These are phyloP conservation scores for Scatophagus argus DNA, from an alignment of 2,113 vertebrate genomes.

Conservation along the genomic window DNA sequence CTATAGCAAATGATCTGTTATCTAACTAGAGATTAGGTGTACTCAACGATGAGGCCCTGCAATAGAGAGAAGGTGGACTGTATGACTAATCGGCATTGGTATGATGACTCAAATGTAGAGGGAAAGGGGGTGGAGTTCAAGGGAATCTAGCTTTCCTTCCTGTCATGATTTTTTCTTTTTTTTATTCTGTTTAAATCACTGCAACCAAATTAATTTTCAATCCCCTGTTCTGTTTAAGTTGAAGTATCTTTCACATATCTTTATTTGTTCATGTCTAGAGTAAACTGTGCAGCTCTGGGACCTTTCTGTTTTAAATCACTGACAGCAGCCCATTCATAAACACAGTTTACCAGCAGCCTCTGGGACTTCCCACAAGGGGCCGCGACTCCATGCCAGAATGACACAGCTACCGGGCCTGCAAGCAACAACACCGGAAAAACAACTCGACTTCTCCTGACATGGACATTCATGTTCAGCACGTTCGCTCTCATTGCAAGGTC, in stretches of 20 bases:
- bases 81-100: slow-evolving; percentile 66
- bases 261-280: neutral
- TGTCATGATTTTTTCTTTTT: slow-evolving; percentile 6
- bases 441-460: slow-evolving; percentile 34
- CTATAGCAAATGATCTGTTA: slow-evolving; percentile 48
- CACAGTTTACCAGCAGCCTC: slow-evolving; percentile 69
- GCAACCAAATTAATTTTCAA: neutral
- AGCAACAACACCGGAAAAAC: slow-evolving; percentile 54
- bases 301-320: slow-evolving; percentile 47
- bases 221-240: neutral
- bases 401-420: slow-evolving; percentile 57
- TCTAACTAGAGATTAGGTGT: slow-evolving; percentile 65
- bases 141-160: slow-evolving; percentile 37
- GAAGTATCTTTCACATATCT: neutral
- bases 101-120: slow-evolving; percentile 64
- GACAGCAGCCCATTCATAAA: slow-evolving; percentile 77
- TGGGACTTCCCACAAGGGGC: slow-evolving; percentile 72
- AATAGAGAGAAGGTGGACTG: slow-evolving; percentile 53
- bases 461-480: slow-evolving; percentile 41
- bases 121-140: neutral
- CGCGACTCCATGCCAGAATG: slow-evolving; percentile 59
- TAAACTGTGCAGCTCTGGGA: slow-evolving; percentile 28
- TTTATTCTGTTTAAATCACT: neutral
- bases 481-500: slow-evolving; percentile 40
- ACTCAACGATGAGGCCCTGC: slow-evolving; percentile 42